Base-by-base conservation (phyloP, 2,113 vertebrate genomes). In the Numida meleagris region DNA sequence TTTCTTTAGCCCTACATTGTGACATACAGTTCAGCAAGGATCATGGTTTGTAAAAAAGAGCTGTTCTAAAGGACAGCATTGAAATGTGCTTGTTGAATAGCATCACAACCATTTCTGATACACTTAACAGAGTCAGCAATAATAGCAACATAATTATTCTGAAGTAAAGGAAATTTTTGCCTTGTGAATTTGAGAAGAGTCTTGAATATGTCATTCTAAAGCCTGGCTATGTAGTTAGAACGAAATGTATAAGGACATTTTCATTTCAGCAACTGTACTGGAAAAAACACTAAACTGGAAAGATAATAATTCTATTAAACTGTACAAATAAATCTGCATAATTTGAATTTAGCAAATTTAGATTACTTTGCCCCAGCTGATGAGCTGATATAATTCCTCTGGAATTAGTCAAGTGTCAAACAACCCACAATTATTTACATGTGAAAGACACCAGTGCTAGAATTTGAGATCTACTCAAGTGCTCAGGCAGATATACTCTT, bases 301-400 rank as follows among this genome's bases (percentile, higher is more conserved):
- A 84, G 6, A 45, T 53, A 63, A 58, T 51, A 1, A 1, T 17
- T 82, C 0, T 0, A 71, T 55, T 66, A 38, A 87, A 57, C 4
- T 38, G 14, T 8, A 12, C 9, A 79, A 88, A 90, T 65, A 86
- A 27, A 76, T 72, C 20, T 66, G 9, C 20, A 40, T 51, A 4
- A 43, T 40, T 73, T 0, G 4, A 65, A 61, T 82, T 50, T 38
- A 85, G 75, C 6, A 68, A 46, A 25, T 33, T 57, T 45, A 55
- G 12, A 34, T 68, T 85, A 34, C 45, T 3, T 50, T 61, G 17
- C 20, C 15, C 17, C 66, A 79, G 14, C 1, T 68, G 53, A 59
- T 79, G 29, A 85, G 50, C 8, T 50, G 23, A 78, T 6, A 51
- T 29, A 67, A 6, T 72, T 88, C 14, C 67, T 88, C 46, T 79